Percentiles rank a stretch among this genome's conserved stretches.
phyloP scores from a whole-genome alignment of 1,140 invertebrate species.

The Oreohelix idahoensis region DNA sequence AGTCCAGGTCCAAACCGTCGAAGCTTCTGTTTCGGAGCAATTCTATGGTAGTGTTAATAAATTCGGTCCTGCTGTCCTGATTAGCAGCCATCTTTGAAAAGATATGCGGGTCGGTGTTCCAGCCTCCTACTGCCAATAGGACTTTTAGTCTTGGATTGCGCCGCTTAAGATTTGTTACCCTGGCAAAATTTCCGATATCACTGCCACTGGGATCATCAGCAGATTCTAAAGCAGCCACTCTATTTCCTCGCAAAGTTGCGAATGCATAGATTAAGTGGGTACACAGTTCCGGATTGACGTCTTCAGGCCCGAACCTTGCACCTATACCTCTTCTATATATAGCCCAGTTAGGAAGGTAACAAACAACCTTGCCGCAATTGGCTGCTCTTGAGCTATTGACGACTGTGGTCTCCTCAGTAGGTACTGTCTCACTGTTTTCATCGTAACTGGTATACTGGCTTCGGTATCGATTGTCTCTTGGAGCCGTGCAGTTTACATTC shows the following conservation, averaged over 20 bases:
- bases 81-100: slow-evolving; percentile 79
- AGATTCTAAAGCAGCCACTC: slow-evolving; percentile 57
- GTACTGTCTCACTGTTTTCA: not conserved
- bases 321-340: slow-evolving; percentile 54
- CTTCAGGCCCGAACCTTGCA: slow-evolving; percentile 76
- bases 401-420: not conserved
- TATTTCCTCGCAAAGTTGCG: slow-evolving; percentile 78
- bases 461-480: not conserved
- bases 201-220: slow-evolving; percentile 61
- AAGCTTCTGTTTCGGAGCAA: slow-evolving; percentile 93
- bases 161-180: slow-evolving; percentile 82
- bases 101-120: slow-evolving; percentile 92
- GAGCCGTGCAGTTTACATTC: not conserved
- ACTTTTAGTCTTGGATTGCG: slow-evolving; percentile 93
- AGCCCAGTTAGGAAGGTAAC: slow-evolving; percentile 65
- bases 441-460: not conserved
- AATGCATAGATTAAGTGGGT: slow-evolving; percentile 87
- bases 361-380: slow-evolving; percentile 38
- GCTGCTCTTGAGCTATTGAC: not conserved
- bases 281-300: slow-evolving; percentile 82
- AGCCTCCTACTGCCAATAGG: slow-evolving; percentile 92
- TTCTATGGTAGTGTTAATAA: slow-evolving; percentile 93
- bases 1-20: slow-evolving; percentile 96
- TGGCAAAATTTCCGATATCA: slow-evolving; percentile 50
- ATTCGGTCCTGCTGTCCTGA: slow-evolving; percentile 78